These are phyloP conservation scores for Actinernus sp. DNA, from an alignment of 92 coral and sea anemone genomes.

Conservation along the genomic window DNA sequence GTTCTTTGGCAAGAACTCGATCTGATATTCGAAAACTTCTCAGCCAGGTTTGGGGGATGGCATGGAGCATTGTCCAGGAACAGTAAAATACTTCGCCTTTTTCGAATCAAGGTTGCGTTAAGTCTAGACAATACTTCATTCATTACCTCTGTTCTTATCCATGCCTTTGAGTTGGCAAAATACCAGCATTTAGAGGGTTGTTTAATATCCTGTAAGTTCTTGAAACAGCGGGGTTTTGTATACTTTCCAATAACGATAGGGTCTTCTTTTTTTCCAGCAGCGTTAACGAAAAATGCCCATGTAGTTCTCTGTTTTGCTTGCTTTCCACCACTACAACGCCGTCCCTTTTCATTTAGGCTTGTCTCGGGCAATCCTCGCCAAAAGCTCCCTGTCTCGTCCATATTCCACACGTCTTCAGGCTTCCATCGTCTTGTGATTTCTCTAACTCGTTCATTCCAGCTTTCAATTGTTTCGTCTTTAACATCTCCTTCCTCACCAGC, in stretches of 20 bases:
- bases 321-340: too few relatives aligned
- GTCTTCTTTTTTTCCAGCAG: slow-evolving; percentile 64
- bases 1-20: too few relatives aligned
- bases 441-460: slow-evolving; percentile 24
- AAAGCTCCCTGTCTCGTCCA: too few relatives aligned
- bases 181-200: too few relatives aligned
- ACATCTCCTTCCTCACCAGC: slow-evolving; percentile 20
- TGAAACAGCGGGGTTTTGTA: too few relatives aligned
- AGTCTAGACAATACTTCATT: slow-evolving; percentile 30
- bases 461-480: slow-evolving; percentile 7
- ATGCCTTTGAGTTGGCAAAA: too few relatives aligned
- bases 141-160: slow-evolving; percentile 64
- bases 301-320: slow-evolving; percentile 58
- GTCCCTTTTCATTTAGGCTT: too few relatives aligned
- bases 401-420: too few relatives aligned
- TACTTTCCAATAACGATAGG: slow-evolving; percentile 70
- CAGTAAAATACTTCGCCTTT: slow-evolving; percentile 19
- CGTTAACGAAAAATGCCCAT: slow-evolving; percentile 74
- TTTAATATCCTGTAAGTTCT: too few relatives aligned
- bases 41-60: slow-evolving; percentile 15
- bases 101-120: slow-evolving; percentile 37
- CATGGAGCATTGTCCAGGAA: slow-evolving; percentile 65
- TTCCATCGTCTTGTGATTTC: slow-evolving; percentile 34
- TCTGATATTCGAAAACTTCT: slow-evolving; percentile 46
- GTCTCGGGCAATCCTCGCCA: too few relatives aligned